A percentile compares a stretch with the other conserved stretches of the same genome.
Evolutionary conservation across 2,797 vertebrate species (phyloP).

Genomic region (Leptodactylus fallax): DNA sequence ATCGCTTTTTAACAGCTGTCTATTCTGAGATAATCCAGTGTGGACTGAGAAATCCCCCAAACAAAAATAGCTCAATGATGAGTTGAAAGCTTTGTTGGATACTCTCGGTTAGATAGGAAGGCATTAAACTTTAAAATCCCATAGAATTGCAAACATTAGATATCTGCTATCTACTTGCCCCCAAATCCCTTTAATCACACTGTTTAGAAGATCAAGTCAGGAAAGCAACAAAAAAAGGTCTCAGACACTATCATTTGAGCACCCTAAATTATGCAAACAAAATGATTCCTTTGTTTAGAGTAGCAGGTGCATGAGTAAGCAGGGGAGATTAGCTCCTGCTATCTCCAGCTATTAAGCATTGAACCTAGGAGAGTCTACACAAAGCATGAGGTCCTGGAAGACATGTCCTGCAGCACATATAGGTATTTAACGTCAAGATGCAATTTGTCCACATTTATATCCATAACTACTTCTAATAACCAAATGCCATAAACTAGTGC

Average conservation of each 20-base stretch:
- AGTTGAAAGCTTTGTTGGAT: slow-evolving; percentile 65
- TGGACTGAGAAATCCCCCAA: slow-evolving; percentile 45
- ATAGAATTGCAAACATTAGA: slow-evolving; percentile 58
- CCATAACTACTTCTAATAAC: neutral
- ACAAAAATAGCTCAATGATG: slow-evolving; percentile 59
- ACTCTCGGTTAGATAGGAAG: slow-evolving; percentile 38
- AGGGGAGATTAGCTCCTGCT: slow-evolving; percentile 31
- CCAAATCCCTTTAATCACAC: slow-evolving; percentile 62
- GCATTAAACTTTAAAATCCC: slow-evolving; percentile 62
- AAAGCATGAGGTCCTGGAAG: neutral
- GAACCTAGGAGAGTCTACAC: slow-evolving; percentile 11
- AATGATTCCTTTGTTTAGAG: slow-evolving; percentile 66
- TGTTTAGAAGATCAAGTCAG: slow-evolving; percentile 63
- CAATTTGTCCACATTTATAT: neutral
- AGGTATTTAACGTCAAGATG: neutral
- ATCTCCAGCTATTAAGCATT: slow-evolving; percentile 56
- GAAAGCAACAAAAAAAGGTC: slow-evolving; percentile 57
- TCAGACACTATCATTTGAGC: slow-evolving; percentile 53
- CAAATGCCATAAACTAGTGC: neutral
- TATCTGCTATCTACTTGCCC: slow-evolving; percentile 42
- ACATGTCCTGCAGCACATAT: neutral
- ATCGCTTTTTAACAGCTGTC: slow-evolving; percentile 57
- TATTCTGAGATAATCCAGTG: slow-evolving; percentile 51
- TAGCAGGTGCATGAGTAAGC: slow-evolving; percentile 61
- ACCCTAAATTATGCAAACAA: slow-evolving; percentile 59